Percentiles rank a stretch among this genome's conserved stretches.
These are phyloP conservation scores for Phrynosoma blainvillii DNA, from an alignment of 2,113 vertebrate species.

Conservation along the genomic window DNA sequence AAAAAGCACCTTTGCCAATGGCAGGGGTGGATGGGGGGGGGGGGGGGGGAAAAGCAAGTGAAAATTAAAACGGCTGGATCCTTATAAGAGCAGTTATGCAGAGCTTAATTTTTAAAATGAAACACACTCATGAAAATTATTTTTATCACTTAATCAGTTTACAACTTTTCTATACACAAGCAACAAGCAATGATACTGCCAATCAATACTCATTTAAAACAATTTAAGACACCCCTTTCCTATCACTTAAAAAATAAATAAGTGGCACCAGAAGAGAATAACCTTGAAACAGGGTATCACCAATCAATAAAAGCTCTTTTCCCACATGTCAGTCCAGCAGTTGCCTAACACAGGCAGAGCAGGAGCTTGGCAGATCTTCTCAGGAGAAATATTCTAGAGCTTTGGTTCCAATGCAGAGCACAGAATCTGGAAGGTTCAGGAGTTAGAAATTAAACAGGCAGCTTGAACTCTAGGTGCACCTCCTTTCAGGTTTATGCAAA, in stretches of 20 bases:
- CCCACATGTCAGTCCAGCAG: neutral
- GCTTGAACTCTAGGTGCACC: neutral
- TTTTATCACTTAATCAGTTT: neutral
- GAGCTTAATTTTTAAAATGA: neutral
- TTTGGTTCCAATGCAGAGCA: no score
- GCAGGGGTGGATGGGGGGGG: neutral
- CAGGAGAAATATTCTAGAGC: neutral
- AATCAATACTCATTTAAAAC: neutral
- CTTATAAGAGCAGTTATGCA: neutral
- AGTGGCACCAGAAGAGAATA: neutral
- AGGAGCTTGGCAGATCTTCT: neutral
- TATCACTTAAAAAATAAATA: neutral
- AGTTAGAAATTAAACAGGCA: neutral
- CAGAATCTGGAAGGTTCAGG: neutral
- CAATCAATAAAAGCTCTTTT: neutral
- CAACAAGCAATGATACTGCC: neutral
- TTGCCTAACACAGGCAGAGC: neutral
- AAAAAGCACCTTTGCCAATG: neutral
- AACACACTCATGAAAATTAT: neutral
- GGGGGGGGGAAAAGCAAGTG: neutral
- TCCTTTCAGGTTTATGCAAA: neutral
- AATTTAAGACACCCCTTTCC: neutral
- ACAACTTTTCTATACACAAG: neutral
- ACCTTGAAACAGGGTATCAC: neutral
- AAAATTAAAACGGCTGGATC: constrained; percentile 8